Percentiles rank a stretch among this genome's conserved stretches.
These are phyloP conservation scores for Micromussa lordhowensis DNA, from an alignment of 92 coral and sea anemone genomes.

Conservation along the genomic window DNA sequence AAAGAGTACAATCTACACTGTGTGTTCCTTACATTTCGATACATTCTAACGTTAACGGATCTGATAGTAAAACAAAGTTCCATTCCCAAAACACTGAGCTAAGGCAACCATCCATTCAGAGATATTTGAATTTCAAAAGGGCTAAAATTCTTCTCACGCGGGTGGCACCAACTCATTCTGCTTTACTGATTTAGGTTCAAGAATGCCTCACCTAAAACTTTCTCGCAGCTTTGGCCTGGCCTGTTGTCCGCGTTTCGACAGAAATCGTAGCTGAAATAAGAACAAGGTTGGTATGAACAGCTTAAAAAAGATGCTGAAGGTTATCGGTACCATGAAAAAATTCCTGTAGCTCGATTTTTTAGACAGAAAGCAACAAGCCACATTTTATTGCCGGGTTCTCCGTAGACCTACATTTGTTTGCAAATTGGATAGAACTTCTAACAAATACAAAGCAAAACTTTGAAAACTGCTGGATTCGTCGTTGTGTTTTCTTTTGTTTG, in stretches of 20 bases:
- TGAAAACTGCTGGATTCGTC: not conserved
- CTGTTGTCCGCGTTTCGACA: slow-evolving; percentile 37
- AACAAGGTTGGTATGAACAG: not conserved
- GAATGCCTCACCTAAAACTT: slow-evolving; percentile 43
- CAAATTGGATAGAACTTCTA: not conserved
- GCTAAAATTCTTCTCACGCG: not conserved
- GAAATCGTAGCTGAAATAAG: slow-evolving; percentile 35
- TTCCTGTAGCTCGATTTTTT: no score
- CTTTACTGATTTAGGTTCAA: not conserved
- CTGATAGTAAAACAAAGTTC: not conserved
- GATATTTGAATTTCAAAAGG: not conserved
- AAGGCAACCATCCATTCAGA: not conserved
- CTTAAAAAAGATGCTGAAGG: not conserved
- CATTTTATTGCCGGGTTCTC: no score
- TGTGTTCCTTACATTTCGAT: not conserved
- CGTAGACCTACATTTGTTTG: not conserved
- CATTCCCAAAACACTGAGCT: not conserved
- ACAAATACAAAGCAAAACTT: not conserved
- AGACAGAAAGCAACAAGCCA: no score
- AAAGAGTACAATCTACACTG: no score
- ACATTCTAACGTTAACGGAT: not conserved
- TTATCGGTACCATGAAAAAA: no score
- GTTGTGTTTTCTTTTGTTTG: not conserved
- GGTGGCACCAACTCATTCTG: not conserved
- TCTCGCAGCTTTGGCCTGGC: slow-evolving; percentile 45